Conservation (phyloP, 2,888 invertebrate species). For the Diaperis boleti region DNA sequence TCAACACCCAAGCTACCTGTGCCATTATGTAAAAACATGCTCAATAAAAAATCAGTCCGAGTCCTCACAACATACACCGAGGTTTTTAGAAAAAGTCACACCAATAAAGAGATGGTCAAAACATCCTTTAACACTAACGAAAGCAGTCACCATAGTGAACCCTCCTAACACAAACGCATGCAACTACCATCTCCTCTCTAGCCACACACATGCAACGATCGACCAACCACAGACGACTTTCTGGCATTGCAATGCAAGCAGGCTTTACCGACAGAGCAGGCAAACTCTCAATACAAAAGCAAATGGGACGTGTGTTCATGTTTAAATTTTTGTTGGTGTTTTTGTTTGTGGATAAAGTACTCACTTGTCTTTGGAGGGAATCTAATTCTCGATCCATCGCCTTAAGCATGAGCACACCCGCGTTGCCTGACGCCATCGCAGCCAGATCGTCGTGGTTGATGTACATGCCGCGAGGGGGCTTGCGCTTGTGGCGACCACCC, state of each 20-base stretch:
- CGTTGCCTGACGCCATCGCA: constrained; percentile 82
- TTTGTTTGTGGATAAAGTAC: constrained; percentile 63
- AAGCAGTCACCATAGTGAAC: constrained; percentile 33
- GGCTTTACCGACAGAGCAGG: constrained; percentile 15
- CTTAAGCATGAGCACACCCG: constrained; percentile 87
- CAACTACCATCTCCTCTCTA: constrained; percentile 9
- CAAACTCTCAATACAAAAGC: constrained; percentile 24
- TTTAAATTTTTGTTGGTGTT: constrained; percentile 1
- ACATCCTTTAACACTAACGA: constrained; percentile 1
- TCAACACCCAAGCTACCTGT: too few species aligned
- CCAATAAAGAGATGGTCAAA: constrained; percentile 24
- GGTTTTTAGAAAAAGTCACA: too few species aligned
- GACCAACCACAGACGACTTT: constrained; percentile 37
- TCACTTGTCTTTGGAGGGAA: constrained; percentile 96
- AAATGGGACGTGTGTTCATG: constrained; percentile 25
- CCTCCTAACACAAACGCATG: constrained; percentile 29
- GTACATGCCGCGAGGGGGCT: constrained; percentile 96
- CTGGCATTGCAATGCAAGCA: constrained; percentile 37
- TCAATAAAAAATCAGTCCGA: too few species aligned
- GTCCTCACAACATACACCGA: too few species aligned
- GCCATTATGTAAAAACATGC: too few species aligned
- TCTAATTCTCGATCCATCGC: constrained; percentile 95
- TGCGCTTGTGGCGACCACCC: constrained; percentile 76
- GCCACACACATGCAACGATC: constrained; percentile 28
- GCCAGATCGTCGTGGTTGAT: constrained; percentile 97